A percentile compares a stretch with the other conserved stretches of the same genome.
Evolutionary conservation across 2,113 vertebrate genomes (phyloP).

Genomic region (Hypanus sabinus): DNA sequence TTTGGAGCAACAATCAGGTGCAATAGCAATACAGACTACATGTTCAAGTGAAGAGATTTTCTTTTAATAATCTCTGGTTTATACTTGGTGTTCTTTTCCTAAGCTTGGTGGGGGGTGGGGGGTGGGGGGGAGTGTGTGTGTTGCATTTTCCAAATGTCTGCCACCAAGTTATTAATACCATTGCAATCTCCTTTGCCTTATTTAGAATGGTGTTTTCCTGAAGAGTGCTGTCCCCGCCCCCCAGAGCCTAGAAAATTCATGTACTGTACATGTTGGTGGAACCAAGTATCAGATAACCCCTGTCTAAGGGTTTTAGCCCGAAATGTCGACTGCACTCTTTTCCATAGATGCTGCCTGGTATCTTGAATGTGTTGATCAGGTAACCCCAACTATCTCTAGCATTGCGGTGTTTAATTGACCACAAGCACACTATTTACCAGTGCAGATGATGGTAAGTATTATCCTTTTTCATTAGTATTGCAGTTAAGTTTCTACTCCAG

Average conservation of each 20-base stretch:
- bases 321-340: too few relatives aligned
- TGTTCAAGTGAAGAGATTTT: neutral
- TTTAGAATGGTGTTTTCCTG: neutral
- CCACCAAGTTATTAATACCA: neutral
- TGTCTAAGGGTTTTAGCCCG: too few relatives aligned
- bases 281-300: neutral
- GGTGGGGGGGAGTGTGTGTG: too few relatives aligned
- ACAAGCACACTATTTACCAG: neutral
- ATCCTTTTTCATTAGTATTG: too few relatives aligned
- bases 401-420: neutral
- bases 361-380: too few relatives aligned
- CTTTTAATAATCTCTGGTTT: neutral
- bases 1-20: neutral
- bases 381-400: neutral
- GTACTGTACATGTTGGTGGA: neutral
- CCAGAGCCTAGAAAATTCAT: neutral
- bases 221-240: neutral
- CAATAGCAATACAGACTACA: neutral
- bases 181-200: neutral
- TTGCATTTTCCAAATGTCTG: neutral
- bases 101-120: too few relatives aligned
- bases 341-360: too few relatives aligned
- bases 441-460: neutral
- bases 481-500: too few relatives aligned
- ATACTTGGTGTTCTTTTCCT: neutral